Percentiles rank a stretch among this genome's conserved stretches.
Evolutionary conservation across 2,888 invertebrate species (phyloP).

Genomic region (Heliconius ismenius): DNA sequence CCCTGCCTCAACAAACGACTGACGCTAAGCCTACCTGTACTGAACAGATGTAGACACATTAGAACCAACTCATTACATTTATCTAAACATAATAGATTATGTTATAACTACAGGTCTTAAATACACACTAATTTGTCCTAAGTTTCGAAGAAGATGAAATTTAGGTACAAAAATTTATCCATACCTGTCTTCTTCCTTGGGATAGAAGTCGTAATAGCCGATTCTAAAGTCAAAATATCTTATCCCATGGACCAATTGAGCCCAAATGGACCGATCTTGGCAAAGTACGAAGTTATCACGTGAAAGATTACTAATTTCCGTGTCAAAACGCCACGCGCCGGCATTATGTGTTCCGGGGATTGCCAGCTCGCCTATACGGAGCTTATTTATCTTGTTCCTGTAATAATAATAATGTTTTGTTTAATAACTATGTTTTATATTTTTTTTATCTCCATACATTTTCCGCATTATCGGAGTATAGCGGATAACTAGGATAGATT

Average conservation of each 20-base stretch:
- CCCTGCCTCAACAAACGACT: neutral
- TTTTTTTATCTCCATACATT: neutral
- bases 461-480: neutral
- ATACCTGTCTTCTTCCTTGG: constrained; percentile 68
- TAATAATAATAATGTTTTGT: constrained; percentile 1
- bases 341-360: constrained; percentile 81
- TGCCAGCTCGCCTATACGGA: constrained; percentile 75
- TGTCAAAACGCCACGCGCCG: constrained; percentile 79
- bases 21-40: constrained; percentile 2
- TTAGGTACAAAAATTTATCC: neutral
- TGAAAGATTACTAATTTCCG: constrained; percentile 67
- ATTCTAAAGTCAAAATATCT: constrained; percentile 91
- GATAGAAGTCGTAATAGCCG: constrained; percentile 83
- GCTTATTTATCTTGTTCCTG: constrained; percentile 66
- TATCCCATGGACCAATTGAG: constrained; percentile 91
- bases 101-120: neutral
- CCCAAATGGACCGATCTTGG: constrained; percentile 91
- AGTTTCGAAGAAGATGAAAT: neutral
- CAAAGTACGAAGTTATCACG: constrained; percentile 74
- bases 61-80: neutral
- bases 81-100: constrained; percentile 1
- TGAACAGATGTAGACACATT: neutral
- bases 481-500: neutral
- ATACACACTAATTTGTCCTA: too few species aligned
- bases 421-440: neutral